A percentile compares a stretch with the other conserved stretches of the same genome.
phyloP scores from a whole-genome alignment of 2,113 vertebrate species.

The Corydoras maculifer region DNA sequence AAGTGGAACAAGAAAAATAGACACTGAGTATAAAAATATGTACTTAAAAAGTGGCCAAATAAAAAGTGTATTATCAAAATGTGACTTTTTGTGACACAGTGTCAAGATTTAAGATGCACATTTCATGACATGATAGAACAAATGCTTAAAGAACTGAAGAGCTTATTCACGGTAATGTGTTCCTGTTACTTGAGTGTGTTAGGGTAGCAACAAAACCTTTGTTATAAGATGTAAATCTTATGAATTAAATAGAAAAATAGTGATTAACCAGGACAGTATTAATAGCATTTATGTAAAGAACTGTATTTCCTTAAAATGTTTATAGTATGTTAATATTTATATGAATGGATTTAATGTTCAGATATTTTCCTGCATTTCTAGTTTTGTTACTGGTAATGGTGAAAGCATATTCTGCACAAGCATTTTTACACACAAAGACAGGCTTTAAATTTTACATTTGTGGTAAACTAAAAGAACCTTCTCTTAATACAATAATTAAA shows the following conservation, averaged over 20 bases:
- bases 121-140: conserved; percentile 1
- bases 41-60: too few relatives aligned
- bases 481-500: too few relatives aligned
- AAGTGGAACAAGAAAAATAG: too few relatives aligned
- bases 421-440: too few relatives aligned
- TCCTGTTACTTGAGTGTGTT: conserved; percentile 1
- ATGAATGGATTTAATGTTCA: conserved; percentile 31
- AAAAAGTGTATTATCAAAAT: not conserved
- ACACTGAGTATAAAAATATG: too few relatives aligned
- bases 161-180: conserved; percentile 9
- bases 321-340: conserved; percentile 41
- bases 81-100: conserved; percentile 29
- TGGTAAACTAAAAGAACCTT: too few relatives aligned
- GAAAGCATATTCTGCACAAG: not conserved
- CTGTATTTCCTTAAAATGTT: conserved; percentile 62
- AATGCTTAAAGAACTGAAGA: not conserved
- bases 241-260: conserved; percentile 37
- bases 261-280: conserved; percentile 59
- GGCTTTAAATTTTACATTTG: too few relatives aligned
- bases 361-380: conserved; percentile 9
- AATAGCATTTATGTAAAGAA: conserved; percentile 57
- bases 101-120: conserved; percentile 9
- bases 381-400: conserved; percentile 4
- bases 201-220: not conserved
- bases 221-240: conserved; percentile 15